phyloP scores from a whole-genome alignment of 2,113 vertebrate species.

The Benitochromis conjunctus region DNA sequence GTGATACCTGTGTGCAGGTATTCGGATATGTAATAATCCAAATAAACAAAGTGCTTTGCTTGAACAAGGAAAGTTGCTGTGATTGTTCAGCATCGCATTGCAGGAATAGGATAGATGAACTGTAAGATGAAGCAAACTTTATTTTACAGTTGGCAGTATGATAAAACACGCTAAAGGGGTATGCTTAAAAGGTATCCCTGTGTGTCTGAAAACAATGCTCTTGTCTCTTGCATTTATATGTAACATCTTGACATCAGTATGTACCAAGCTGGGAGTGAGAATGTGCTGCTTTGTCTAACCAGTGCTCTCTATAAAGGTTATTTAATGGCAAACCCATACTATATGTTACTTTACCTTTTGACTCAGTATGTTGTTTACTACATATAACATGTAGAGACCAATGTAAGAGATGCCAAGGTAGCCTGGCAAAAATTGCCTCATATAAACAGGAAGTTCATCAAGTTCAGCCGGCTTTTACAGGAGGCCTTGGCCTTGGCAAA shows the following conservation, averaged over 20 bases:
- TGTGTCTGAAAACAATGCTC: neutral
- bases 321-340: neutral
- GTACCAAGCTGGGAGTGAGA: neutral
- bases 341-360: neutral
- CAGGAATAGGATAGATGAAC: neutral
- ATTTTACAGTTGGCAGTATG: neutral
- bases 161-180: neutral
- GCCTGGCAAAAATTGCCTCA: neutral
- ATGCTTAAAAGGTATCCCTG: neutral
- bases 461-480: constrained; percentile 1
- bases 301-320: neutral
- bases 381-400: neutral
- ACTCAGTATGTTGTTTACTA: neutral
- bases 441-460: constrained; percentile 22
- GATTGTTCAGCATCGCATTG: neutral
- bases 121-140: neutral
- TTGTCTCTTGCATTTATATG: neutral
- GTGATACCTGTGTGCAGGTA: neutral
- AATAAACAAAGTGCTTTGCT: neutral
- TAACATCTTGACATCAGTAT: neutral
- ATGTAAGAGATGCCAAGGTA: neutral
- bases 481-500: constrained; percentile 28
- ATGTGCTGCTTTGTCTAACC: neutral
- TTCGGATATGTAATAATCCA: neutral
- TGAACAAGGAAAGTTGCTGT: neutral